Evolutionary conservation across 2,797 vertebrate genomes (phyloP).

Genomic region (Craterocephalus amniculus): DNA sequence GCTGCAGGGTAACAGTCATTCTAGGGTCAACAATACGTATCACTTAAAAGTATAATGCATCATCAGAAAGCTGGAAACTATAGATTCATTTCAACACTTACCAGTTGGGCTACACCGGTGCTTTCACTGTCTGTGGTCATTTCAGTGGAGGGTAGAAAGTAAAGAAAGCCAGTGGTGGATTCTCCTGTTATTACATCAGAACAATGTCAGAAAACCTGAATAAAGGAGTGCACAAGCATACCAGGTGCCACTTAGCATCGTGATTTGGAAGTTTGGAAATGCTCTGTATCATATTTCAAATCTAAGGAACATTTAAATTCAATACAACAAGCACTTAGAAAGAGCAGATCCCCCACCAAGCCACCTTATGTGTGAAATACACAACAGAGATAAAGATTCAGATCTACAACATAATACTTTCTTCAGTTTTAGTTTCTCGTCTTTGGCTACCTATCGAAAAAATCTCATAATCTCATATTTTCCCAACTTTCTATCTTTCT

Average conservation of each 20-base stretch:
- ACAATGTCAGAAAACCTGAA: conserved; percentile 5
- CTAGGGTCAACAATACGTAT: conserved; percentile 56
- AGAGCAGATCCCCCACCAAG: too few relatives aligned
- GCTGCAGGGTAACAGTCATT: conserved; percentile 39
- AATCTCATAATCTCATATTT: neutral
- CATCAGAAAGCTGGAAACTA: conserved; percentile 46
- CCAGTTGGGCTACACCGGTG: conserved; percentile 17
- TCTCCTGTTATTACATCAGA: conserved; percentile 5
- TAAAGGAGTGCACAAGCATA: neutral
- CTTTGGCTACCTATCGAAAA: neutral
- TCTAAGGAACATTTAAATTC: neutral
- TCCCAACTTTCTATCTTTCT: neutral
- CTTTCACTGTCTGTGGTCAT: conserved; percentile 16
- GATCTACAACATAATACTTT: too few relatives aligned
- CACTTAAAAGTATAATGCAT: conserved; percentile 60
- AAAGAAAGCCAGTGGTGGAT: conserved; percentile 29
- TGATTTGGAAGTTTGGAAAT: conserved; percentile 7
- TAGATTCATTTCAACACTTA: conserved; percentile 38
- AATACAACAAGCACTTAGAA: neutral
- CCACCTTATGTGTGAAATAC: neutral
- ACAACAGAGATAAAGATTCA: neutral
- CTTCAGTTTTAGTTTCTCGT: neutral
- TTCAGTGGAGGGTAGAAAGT: conserved; percentile 28
- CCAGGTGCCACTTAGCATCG: neutral
- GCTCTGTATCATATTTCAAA: neutral